phyloP scores from a whole-genome alignment of 1,140 invertebrate genomes.

The Dinoponera quadriceps region DNA sequence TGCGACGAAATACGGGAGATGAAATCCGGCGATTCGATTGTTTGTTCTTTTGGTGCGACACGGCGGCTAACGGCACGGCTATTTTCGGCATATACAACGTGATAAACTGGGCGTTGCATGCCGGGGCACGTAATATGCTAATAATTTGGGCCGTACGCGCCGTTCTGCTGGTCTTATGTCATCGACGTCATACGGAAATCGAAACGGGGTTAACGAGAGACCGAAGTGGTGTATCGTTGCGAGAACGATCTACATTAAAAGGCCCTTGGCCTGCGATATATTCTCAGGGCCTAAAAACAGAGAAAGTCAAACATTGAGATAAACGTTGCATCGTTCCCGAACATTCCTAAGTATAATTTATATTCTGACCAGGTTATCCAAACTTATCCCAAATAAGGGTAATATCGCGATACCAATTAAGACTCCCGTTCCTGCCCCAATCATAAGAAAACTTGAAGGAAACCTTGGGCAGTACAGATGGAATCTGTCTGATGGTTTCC shows the following conservation, averaged over 20 bases:
- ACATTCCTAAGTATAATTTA: too few species aligned
- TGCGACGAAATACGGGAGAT: neutral
- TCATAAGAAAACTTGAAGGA: too few species aligned
- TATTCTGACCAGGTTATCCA: too few species aligned
- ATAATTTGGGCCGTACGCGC: constrained; percentile 72
- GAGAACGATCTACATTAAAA: neutral
- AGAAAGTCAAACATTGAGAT: too few species aligned
- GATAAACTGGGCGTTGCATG: constrained; percentile 78
- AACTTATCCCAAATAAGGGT: too few species aligned
- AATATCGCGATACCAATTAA: too few species aligned
- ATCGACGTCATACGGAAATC: constrained; percentile 47
- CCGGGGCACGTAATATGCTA: constrained; percentile 80
- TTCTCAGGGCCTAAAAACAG: too few species aligned
- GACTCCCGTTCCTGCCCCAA: too few species aligned
- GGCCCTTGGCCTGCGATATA: too few species aligned
- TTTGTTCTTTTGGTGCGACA: constrained; percentile 70
- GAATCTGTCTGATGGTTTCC: too few species aligned
- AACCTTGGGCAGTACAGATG: too few species aligned
- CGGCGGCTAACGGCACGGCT: constrained; percentile 31
- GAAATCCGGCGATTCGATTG: constrained; percentile 56
- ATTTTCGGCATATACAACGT: constrained; percentile 45
- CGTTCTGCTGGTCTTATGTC: constrained; percentile 60
- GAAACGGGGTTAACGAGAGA: constrained; percentile 45
- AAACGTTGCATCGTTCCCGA: too few species aligned
- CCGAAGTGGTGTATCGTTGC: neutral